Evolutionary conservation across 2,797 vertebrate genomes (phyloP), one percentile per base, ranked within the genome.

Genomic region (Amazona finschi): DNA sequence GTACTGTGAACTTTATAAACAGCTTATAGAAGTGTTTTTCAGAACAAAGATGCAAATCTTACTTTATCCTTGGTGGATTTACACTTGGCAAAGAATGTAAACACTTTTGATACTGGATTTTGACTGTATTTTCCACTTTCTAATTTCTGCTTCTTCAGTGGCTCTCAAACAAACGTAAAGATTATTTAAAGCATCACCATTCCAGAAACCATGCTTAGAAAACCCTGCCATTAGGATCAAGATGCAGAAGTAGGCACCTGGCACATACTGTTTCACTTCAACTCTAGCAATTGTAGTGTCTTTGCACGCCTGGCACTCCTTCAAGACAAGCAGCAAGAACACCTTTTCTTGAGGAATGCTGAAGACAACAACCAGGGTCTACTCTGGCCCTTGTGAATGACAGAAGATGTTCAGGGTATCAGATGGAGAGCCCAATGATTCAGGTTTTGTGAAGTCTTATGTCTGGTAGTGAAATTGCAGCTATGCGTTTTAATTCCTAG

Each of bases 1-100:
- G 21, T 11, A 5, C 27, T 8, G 92, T 92, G 27, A 79, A 83
- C 47, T 97, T 76, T 25, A 92, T 97, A 81, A 97, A 97, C 66
- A 87, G 47, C 28, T 78, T 97, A 52, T 97, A 83, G 47, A 44
- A 50, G 28, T 50, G 31, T 75, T 90, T 76, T 52, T 89, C 46
- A 53, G 50, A 62, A 86, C 20, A 57, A 75, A 69, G 36, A 79
- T 39, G 27, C 21, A 64, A 85, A 38, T 33, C n/a, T 85, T 64
- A 33, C 33, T 11, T 16, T n/a, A 53, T 49, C 18, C 31, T 52
- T 73, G 36, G 22, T 1, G 2, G 84, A 71, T 38, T 69, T 43
- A 58, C 25, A 62, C 73, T 60, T 70, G 67, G 47, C 64, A 93
- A 73, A 74, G 57, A 44, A 79, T 11, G 22, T 22, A 85, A 78